Percentiles rank a stretch among this genome's conserved stretches.
These are phyloP conservation scores for Lamellibrachia satsuma DNA, from an alignment of 2,888 invertebrate genomes.

Conservation along the genomic window DNA sequence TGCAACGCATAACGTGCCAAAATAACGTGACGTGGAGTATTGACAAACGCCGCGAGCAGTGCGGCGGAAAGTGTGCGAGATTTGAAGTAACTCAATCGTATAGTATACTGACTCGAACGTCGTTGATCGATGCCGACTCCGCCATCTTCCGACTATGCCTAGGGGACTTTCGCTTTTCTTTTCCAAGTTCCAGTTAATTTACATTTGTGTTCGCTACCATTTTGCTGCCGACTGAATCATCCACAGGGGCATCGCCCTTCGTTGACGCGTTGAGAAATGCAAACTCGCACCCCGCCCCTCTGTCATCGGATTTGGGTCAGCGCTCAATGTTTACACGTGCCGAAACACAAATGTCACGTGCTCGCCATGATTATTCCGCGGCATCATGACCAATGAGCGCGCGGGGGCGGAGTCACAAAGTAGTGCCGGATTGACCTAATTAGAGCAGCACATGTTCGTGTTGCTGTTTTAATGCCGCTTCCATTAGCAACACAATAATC, in stretches of 20 bases:
- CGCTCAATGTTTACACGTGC: slow-evolving; percentile 3
- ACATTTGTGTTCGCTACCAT: neutral
- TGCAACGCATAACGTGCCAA: neutral
- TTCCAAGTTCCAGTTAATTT: neutral
- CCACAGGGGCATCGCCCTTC: neutral
- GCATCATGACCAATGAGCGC: neutral
- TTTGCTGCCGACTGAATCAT: neutral
- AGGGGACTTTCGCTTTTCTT: neutral
- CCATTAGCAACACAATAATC: neutral
- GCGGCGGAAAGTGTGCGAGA: neutral
- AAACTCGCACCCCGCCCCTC: neutral
- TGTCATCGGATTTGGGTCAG: slow-evolving; percentile 5
- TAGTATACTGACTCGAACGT: slow-evolving; percentile 6
- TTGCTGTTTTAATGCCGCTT: neutral
- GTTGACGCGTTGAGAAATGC: neutral
- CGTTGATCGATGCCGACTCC: neutral
- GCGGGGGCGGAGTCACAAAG: slow-evolving; percentile 7
- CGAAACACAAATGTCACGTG: neutral
- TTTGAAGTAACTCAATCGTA: slow-evolving; percentile 3
- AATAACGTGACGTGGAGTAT: neutral
- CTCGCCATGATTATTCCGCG: slow-evolving; percentile 7
- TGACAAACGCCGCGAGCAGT: neutral
- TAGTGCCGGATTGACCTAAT: neutral
- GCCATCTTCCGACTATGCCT: neutral
- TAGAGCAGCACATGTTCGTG: neutral